Conservation (phyloP, 2,797 vertebrate species). For the Schizopygopsis pylzovi region DNA sequence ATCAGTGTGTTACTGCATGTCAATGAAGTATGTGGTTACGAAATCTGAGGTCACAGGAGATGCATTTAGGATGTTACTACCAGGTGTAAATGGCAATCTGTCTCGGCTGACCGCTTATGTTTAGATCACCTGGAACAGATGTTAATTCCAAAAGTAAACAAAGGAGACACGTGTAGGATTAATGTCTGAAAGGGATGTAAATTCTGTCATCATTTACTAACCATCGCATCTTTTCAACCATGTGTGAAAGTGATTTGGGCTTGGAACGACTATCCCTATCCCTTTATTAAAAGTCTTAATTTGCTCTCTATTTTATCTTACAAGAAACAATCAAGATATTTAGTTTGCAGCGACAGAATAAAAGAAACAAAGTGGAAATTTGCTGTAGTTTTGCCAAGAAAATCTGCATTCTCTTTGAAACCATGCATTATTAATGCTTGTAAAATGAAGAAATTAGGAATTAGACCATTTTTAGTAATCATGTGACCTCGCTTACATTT, state of each 20-base stretch:
- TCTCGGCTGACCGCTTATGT: background rate
- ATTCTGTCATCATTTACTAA: background rate
- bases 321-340: background rate
- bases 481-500: constrained; percentile 29
- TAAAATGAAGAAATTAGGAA: constrained; percentile 6
- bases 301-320: constrained; percentile 5
- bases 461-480: constrained; percentile 39
- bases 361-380: background rate
- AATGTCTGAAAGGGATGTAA: constrained; percentile 2
- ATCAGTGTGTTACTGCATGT: too few relatives aligned
- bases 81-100: constrained; percentile 28
- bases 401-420: constrained; percentile 24
- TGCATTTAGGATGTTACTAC: constrained; percentile 1
- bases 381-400: background rate
- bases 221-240: background rate
- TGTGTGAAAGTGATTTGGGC: background rate
- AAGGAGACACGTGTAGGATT: background rate
- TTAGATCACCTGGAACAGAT: constrained; percentile 18
- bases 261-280: background rate
- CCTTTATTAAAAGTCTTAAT: background rate
- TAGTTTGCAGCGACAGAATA: background rate
- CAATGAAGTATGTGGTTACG: background rate
- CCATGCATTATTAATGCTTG: constrained; percentile 14
- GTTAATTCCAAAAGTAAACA: constrained; percentile 19
- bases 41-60: constrained; percentile 6